phyloP scores from a whole-genome alignment of 1,140 invertebrate species.

The Drosophila melanica region DNA sequence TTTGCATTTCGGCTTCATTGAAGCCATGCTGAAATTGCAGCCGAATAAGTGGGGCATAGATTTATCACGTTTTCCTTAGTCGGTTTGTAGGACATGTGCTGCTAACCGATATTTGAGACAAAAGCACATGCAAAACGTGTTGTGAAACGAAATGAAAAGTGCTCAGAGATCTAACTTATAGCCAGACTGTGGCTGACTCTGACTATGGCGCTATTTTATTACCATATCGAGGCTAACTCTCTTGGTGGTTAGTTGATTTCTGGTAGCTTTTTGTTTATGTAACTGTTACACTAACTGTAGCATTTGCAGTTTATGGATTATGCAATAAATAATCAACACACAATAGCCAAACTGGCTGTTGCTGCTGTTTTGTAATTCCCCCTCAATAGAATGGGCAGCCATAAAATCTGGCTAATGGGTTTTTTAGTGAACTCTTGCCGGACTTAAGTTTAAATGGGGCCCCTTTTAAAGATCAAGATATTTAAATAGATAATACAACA shows the following conservation, averaged over 20 bases:
- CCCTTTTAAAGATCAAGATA: not conserved
- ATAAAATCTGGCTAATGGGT: slow-evolving; percentile 71
- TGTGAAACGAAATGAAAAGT: slow-evolving; percentile 53
- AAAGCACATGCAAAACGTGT: slow-evolving; percentile 42
- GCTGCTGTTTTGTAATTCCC: slow-evolving; percentile 43
- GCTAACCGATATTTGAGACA: slow-evolving; percentile 72
- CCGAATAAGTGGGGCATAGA: slow-evolving; percentile 70
- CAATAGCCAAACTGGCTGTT: slow-evolving; percentile 48
- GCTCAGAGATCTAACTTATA: slow-evolving; percentile 17
- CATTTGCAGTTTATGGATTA: slow-evolving; percentile 80
- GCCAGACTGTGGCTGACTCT: slow-evolving; percentile 7
- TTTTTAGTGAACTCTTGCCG: slow-evolving; percentile 12
- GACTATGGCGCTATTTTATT: slow-evolving; percentile 57
- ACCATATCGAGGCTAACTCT: slow-evolving; percentile 78
- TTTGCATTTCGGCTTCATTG: slow-evolving; percentile 80
- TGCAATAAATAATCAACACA: slow-evolving; percentile 80
- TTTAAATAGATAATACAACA: not conserved
- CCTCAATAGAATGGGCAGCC: slow-evolving; percentile 56
- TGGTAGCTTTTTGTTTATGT: slow-evolving; percentile 66
- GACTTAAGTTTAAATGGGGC: not conserved
- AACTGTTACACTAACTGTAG: slow-evolving; percentile 71
- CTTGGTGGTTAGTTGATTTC: slow-evolving; percentile 62
- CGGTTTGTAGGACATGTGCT: slow-evolving; percentile 81
- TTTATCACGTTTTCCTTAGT: slow-evolving; percentile 77
- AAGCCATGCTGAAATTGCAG: slow-evolving; percentile 71